A percentile compares a stretch with the other conserved stretches of the same genome.
phyloP scores from a whole-genome alignment of 2,797 vertebrate genomes.

The Psittacula derbiana region DNA sequence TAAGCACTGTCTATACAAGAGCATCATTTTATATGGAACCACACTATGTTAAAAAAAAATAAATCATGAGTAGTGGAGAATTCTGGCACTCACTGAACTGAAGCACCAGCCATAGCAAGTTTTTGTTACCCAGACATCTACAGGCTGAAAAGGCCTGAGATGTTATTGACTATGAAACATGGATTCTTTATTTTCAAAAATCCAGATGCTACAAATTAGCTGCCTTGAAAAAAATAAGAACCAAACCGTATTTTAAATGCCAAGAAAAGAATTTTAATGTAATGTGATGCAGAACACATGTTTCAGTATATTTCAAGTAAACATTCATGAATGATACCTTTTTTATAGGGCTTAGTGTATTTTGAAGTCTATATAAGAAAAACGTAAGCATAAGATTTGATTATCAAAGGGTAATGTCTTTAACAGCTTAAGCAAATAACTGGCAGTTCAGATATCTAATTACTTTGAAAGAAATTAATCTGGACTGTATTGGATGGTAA shows the following conservation, averaged over 20 bases:
- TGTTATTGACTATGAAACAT: background rate
- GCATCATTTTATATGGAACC: background rate
- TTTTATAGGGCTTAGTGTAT: background rate
- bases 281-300: background rate
- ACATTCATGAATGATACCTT: background rate
- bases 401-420: background rate
- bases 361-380: background rate
- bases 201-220: background rate
- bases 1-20: background rate
- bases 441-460: background rate
- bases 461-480: background rate
- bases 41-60: background rate
- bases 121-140: background rate
- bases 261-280: background rate
- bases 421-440: background rate
- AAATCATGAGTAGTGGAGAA: background rate
- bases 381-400: background rate
- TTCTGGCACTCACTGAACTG: background rate
- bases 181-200: background rate
- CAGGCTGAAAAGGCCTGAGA: background rate
- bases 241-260: background rate
- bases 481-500: background rate
- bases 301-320: background rate
- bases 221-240: background rate
- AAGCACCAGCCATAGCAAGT: background rate